phyloP scores from a whole-genome alignment of 2,113 vertebrate species.

The Turnix velox region DNA sequence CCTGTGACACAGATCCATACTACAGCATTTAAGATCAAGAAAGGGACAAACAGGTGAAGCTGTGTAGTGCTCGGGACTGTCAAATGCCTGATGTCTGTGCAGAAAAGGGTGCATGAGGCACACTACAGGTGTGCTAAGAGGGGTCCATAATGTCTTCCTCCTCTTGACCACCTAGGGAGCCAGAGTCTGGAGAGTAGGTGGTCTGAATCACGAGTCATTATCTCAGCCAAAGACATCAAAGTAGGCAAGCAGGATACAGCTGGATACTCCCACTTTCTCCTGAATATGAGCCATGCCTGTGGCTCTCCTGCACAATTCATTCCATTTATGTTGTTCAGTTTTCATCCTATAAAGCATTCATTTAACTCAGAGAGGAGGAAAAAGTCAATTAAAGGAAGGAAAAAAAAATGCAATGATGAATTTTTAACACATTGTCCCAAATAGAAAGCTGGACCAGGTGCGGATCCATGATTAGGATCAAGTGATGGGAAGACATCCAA shows the following conservation, averaged over 20 bases:
- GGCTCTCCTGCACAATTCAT: background rate
- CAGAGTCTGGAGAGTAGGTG: background rate
- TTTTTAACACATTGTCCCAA: background rate
- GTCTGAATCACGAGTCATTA: background rate
- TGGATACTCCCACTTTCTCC: background rate
- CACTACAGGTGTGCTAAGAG: background rate
- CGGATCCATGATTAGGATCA: background rate
- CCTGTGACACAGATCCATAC: rapidly evolving
- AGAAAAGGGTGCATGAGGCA: background rate
- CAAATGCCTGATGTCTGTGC: background rate
- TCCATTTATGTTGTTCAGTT: background rate
- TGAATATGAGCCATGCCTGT: background rate
- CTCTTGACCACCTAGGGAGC: background rate
- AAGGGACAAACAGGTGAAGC: background rate
- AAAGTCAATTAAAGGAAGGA: background rate
- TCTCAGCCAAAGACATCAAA: slow-evolving; percentile 17
- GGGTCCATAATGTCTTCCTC: background rate
- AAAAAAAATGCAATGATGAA: background rate
- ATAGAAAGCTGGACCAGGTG: slow-evolving; percentile 40
- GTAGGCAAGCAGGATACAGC: background rate
- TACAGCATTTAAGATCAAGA: background rate
- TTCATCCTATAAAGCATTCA: background rate
- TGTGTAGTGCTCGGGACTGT: background rate
- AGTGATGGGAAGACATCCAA: slow-evolving; percentile 29
- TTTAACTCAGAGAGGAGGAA: background rate